phyloP scores from a whole-genome alignment of 2,797 vertebrate genomes.

The Chlorospingus flavigularis region DNA sequence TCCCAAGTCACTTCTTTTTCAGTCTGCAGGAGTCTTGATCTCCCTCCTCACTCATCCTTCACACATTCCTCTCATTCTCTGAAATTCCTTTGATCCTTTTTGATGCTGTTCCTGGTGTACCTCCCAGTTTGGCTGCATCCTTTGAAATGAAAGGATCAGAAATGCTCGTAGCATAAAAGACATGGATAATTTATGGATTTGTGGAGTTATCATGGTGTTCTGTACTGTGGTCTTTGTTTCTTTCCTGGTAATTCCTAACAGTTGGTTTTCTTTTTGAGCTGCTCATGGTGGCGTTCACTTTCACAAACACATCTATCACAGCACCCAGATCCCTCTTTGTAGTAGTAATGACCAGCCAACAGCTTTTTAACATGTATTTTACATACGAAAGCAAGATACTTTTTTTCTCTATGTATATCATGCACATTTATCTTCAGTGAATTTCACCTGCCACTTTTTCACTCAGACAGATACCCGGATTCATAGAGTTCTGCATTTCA shows the following conservation, averaged over 20 bases:
- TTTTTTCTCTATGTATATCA: not conserved
- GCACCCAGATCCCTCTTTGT: not conserved
- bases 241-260: not conserved
- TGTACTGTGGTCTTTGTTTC: not conserved
- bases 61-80: constrained; percentile 43
- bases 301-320: not conserved
- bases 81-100: constrained; percentile 16
- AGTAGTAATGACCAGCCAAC: not conserved
- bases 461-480: not conserved
- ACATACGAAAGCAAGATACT: not conserved
- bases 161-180: not conserved
- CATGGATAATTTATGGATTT: not conserved
- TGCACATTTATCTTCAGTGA: not conserved
- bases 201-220: not conserved
- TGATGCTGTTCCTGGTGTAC: not conserved
- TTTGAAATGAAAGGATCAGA: constrained; percentile 1
- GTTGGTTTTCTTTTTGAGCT: not conserved
- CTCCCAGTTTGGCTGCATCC: not conserved
- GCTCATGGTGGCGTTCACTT: not conserved
- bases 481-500: not conserved
- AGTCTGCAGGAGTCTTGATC: not conserved
- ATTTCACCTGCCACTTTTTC: not conserved
- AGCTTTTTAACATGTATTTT: not conserved
- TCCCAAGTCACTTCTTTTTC: not conserved
- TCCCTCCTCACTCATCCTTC: not conserved